Base-by-base conservation (phyloP, 2,113 vertebrate species). In the Orthonyx spaldingii region DNA sequence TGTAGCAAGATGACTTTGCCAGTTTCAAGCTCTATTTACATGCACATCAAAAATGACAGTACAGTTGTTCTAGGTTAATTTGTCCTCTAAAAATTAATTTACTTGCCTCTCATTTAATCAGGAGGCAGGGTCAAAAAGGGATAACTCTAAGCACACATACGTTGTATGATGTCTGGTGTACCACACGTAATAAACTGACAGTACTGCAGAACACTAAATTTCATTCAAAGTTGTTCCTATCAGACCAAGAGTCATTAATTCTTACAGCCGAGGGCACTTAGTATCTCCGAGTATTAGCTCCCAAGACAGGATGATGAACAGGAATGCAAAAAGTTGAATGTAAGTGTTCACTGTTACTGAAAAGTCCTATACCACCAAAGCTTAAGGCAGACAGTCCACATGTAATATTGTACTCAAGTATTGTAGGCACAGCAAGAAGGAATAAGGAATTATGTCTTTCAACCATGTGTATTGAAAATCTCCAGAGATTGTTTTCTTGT, bases 21-120 rank as follows among this genome's bases (percentile, higher is more conserved):
- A 50, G 76, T 69, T 87, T 93, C 52, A 80, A 95, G 89, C 90
- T 72, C 50, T 96, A 97, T 93, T 95, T 97, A 89, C 78, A 70
- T 46, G 94, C 90, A 68, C n/a, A 89, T 68, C 77, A 90, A 91
- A 92, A 75, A 41, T 46, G 72, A 84, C 65, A 47, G 64, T 95
- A 84, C 66, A 44, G 70, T 93, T 89, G 65, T 82, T 96, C 66
- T 93, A 85, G 44, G 78, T 76, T 91, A 68, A 59, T 91, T 75
- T 77, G 68, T 86, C 64, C 37, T 70, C 83, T 84, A 89, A 76
- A 82, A 96, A 81, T 84, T 47, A 88, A 93, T 90, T 93, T 79
- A 53, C 76, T 88, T 92, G 89, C 90, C 90, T 96, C 69, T 72
- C 50, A 76, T 76, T 95, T 78, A 80, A 84, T 89, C 81, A 94